Percentiles rank a stretch among this genome's conserved stretches.
Evolutionary conservation across 2,113 vertebrate species (phyloP).

Genomic region (Muntiacus reevesi): DNA sequence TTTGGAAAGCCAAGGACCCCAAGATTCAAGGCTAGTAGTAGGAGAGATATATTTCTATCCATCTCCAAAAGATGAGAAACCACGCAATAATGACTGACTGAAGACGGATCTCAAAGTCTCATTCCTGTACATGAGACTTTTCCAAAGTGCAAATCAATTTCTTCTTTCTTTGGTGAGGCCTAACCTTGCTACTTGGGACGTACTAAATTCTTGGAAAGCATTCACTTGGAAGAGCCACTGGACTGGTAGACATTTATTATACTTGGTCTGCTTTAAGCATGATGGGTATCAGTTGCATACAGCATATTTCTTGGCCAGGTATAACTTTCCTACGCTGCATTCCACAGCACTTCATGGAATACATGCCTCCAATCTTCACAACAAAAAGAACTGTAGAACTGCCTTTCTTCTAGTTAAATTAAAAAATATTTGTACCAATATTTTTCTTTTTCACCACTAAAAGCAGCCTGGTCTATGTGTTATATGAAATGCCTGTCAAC

Average conservation of each 20-base stretch:
- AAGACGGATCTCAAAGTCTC: conserved; percentile 53
- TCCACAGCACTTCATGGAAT: conserved; percentile 57
- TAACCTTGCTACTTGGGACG: conserved; percentile 62
- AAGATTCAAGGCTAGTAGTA: conserved; percentile 33
- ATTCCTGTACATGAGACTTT: conserved; percentile 1
- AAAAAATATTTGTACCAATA: conserved; percentile 54
- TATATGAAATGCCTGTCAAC: conserved; percentile 51
- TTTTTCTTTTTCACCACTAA: conserved; percentile 60
- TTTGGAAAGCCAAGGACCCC: conserved; percentile 23
- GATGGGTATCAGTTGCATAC: conserved; percentile 40
- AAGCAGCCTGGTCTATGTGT: conserved; percentile 32
- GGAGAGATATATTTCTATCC: conserved; percentile 52
- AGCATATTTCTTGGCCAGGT: conserved; percentile 23
- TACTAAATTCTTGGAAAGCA: conserved; percentile 58
- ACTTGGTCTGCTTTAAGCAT: not conserved
- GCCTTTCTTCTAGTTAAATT: conserved; percentile 46
- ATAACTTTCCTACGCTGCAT: conserved; percentile 3
- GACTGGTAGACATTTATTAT: not conserved
- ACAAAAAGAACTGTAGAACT: conserved; percentile 34
- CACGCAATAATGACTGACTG: conserved; percentile 48
- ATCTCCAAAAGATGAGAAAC: conserved; percentile 57
- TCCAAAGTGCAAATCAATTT: conserved; percentile 68
- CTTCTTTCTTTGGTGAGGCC: conserved; percentile 73
- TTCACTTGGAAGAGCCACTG: not conserved
- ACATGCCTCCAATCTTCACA: not conserved